Base-by-base conservation (phyloP, 2,113 vertebrate species). In the Ctenomys sociabilis region DNA sequence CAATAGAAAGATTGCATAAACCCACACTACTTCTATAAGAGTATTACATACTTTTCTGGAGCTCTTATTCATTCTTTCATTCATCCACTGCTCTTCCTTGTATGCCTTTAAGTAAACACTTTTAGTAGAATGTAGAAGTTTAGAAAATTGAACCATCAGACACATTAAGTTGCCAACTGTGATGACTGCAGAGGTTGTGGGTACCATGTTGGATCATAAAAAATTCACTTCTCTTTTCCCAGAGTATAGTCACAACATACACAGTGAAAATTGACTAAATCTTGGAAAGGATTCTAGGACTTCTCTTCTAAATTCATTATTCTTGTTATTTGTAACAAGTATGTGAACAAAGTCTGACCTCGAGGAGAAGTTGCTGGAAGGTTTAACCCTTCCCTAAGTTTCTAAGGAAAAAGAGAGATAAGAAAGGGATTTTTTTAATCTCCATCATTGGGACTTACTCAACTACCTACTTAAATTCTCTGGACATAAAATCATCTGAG, bases 251-350 rank as follows among this genome's bases (percentile, higher is more conserved):
- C 26, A 63, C 3, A 26, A 3, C 57, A 75, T 7, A 26, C 26
- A 88, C 7, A 35, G 9, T 49, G 7, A 75, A 32, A 75, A 45
- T 0, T 70, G 57, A 77, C 32, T 85, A 30, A 8, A 88, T 4
- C 37, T 57, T 22, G 5, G 5, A n/a, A 3, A 0, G 2, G 1
- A 4, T 0, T 8, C 1, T 30, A 70, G 70, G 61, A n/a, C 49
- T n/a, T 81, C 35, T 84, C 19, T 68, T 16, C 5, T 28, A 72
- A 87, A 81, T 3, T 5, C 35, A 35, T 61, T 37, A 40, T 90
- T 81, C 43, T 43, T 92, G 28, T 40, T 43, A 17, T 73, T 52
- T 24, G 52, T 54, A 26, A 32, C 8, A 30, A 1, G 0, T 19
- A 17, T 7, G 3, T 61, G 26, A 49, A 77, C 37, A 24, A 93